phyloP scores from a whole-genome alignment of 2,113 vertebrate genomes.

The Morone chrysops region DNA sequence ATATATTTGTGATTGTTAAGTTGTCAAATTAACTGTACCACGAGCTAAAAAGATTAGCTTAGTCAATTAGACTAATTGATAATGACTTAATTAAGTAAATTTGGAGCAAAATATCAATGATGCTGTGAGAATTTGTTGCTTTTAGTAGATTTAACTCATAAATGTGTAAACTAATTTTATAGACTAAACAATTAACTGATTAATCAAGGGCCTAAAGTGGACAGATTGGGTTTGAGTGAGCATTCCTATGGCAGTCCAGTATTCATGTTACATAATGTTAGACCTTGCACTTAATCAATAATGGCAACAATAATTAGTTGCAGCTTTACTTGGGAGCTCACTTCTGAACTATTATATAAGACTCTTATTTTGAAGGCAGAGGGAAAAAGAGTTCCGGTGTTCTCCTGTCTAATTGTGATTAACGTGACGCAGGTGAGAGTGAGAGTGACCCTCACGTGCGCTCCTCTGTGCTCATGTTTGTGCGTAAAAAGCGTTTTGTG shows the following conservation, averaged over 20 bases:
- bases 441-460: neutral
- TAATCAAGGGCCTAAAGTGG: neutral
- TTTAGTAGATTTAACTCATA: neutral
- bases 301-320: neutral
- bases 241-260: no score
- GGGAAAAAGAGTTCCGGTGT: neutral
- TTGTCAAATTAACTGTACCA: neutral
- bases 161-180: neutral
- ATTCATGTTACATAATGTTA: neutral
- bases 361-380: conserved; percentile 4
- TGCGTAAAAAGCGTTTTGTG: neutral
- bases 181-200: neutral
- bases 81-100: no score
- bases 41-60: no score
- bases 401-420: neutral
- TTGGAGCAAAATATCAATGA: no score
- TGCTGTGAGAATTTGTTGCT: neutral
- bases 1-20: neutral
- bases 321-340: neutral
- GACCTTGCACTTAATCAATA: neutral
- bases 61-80: no score
- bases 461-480: neutral
- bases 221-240: neutral
- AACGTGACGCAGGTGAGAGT: conserved; percentile 36
- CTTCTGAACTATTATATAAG: neutral